Base-by-base conservation (phyloP, 1,140 invertebrate species). In the Drosophila asahinai region DNA sequence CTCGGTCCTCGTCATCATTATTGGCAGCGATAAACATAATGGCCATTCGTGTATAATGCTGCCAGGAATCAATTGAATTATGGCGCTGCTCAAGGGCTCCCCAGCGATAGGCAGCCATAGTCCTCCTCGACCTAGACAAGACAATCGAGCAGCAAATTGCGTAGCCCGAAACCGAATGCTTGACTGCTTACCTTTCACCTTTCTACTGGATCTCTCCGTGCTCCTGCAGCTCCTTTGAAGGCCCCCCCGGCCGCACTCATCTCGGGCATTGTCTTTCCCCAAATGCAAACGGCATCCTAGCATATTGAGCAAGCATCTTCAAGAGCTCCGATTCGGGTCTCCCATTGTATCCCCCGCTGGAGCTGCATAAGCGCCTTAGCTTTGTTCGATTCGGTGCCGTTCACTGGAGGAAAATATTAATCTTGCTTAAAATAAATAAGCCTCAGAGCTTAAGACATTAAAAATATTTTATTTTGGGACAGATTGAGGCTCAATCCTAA, bases 141-240 rank as follows among this genome's bases (percentile, higher is more conserved):
- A 89, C 84, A 89, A 89, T 89, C 83, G 86, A 89, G 81, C 86
- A 90, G 81, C 86, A 89, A 89, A 89, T 89, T 90, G 86, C 83
- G 81, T 90, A 79, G 81, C 86, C 71, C 74, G 67, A 84, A 90
- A 83, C 75, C 83, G 66, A 86, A 86, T 86, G 76, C 68, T 68
- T 61, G 65, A 78, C 63, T 63, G 47, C 38, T 57, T 57, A 40
- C 36, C 54, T 54, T 54, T 12, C 52, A 54, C 52, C 52, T 40
- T 57, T 57, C 54, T 25, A 40, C 52, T 70, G 38, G 40, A 45
- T 17, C 42, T 22, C 19, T 30, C 11, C 19, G 54, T n/a, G 27
- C 43, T 47, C 42, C 25, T 25, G 36, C 33, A 25, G 57, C 40
- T 38, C 47, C 48, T 45, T 40, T 17, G 30, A 33, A 25, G 9